Percentiles rank a stretch among this genome's conserved stretches.
Evolutionary conservation across 2,888 invertebrate species (phyloP).

Genomic region (Tinea pellionella): DNA sequence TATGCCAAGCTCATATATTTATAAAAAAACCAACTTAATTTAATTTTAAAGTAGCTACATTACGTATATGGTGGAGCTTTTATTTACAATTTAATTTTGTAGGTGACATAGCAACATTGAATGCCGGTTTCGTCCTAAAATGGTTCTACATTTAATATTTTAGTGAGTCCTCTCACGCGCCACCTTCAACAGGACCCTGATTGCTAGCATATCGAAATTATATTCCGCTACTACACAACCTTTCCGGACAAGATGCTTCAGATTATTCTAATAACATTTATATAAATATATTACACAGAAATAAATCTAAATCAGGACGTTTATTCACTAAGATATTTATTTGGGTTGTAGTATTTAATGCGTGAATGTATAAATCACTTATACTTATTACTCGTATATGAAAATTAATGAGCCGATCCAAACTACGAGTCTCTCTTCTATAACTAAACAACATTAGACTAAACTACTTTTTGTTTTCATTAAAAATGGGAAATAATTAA

Average conservation of each 20-base stretch:
- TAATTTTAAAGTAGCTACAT: background rate
- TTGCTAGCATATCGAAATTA: slow-evolving; percentile 69
- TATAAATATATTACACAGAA: background rate
- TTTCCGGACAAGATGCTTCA: slow-evolving; percentile 44
- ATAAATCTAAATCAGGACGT: background rate
- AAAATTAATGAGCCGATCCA: background rate
- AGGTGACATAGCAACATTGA: slow-evolving; percentile 10
- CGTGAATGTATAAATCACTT: background rate
- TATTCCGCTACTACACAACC: slow-evolving; percentile 65
- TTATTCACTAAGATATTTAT: background rate
- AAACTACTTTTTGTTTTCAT: too few species aligned
- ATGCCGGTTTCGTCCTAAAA: slow-evolving; percentile 5
- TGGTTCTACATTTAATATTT: slow-evolving; percentile 14
- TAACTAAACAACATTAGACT: background rate
- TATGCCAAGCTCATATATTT: too few species aligned
- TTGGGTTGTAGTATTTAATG: background rate
- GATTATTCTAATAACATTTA: slow-evolving; percentile 3
- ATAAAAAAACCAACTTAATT: too few species aligned
- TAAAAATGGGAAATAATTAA: too few species aligned
- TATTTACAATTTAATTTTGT: slow-evolving; percentile 11
- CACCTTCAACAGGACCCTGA: slow-evolving; percentile 65
- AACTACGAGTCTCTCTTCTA: background rate
- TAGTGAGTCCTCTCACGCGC: slow-evolving; percentile 59
- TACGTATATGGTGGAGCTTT: background rate
- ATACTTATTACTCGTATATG: background rate